These are phyloP conservation scores for Takifugu bimaculatus DNA, from an alignment of 2,113 vertebrate species.

Conservation along the genomic window DNA sequence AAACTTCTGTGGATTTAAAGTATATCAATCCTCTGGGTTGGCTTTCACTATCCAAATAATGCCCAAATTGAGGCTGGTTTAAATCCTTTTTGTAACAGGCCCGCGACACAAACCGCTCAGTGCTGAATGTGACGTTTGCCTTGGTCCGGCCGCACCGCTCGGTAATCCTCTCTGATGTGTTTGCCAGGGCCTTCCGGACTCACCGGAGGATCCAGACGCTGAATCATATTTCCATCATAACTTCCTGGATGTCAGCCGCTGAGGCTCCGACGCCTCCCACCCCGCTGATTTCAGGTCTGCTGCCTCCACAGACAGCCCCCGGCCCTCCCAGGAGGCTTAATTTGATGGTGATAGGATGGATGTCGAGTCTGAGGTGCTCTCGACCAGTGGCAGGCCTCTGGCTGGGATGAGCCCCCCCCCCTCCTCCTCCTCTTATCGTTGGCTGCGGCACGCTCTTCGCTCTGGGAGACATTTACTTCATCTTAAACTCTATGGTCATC, in stretches of 20 bases:
- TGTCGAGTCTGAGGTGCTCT: conserved; percentile 23
- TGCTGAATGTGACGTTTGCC: background rate
- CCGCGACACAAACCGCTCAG: background rate
- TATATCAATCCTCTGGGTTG: background rate
- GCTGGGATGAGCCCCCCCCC: conserved; percentile 7
- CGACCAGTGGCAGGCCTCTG: conserved; percentile 15
- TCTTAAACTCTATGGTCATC: background rate
- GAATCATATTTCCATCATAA: conserved; percentile 26
- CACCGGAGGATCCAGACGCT: background rate
- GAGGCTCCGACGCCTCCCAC: conserved; percentile 19
- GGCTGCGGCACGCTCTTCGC: conserved; percentile 4
- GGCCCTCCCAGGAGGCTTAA: conserved; percentile 38
- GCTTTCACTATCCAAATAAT: no score
- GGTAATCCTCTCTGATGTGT: background rate
- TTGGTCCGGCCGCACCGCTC: background rate
- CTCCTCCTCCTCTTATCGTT: conserved; percentile 2
- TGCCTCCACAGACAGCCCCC: conserved; percentile 24
- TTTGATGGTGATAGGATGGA: conserved; percentile 47
- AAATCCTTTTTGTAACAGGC: background rate
- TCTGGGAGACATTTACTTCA: conserved; percentile 12
- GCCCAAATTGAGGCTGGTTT: no score
- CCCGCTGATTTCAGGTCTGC: conserved; percentile 29
- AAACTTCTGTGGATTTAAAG: background rate
- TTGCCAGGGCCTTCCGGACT: background rate
- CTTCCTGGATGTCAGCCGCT: conserved; percentile 21